A percentile compares a stretch with the other conserved stretches of the same genome.
phyloP scores from a whole-genome alignment of 1,140 invertebrate species.

The Caerostris darwini region DNA sequence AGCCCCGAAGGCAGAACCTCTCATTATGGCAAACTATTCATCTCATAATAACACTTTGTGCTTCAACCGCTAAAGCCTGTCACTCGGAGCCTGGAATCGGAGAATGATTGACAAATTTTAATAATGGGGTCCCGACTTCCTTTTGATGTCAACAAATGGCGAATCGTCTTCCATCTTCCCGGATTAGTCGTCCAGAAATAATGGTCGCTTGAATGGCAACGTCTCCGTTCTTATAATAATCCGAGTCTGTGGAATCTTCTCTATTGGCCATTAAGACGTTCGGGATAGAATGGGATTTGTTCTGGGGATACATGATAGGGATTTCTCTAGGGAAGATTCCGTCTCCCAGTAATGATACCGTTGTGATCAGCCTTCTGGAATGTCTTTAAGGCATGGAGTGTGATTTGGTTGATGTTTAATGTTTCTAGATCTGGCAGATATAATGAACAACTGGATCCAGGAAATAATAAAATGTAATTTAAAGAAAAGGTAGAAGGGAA shows the following conservation, averaged over 20 bases:
- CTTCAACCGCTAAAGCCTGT: neutral
- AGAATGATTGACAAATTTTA: neutral
- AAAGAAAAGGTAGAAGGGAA: too few species aligned
- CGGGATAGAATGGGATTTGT: neutral
- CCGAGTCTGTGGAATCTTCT: neutral
- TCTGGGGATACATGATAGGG: neutral
- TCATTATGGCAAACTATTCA: neutral
- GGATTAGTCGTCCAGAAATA: neutral
- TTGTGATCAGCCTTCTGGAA: neutral
- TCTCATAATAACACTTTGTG: neutral
- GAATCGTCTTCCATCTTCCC: neutral
- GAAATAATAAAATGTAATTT: too few species aligned
- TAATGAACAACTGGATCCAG: too few species aligned
- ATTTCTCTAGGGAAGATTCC: neutral
- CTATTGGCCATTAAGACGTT: neutral
- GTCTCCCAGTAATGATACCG: neutral
- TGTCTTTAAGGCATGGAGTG: neutral
- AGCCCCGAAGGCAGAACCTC: too few species aligned
- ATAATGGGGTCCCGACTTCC: neutral
- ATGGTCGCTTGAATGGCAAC: neutral
- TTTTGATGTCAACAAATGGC: neutral
- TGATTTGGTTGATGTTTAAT: neutral
- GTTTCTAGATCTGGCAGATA: neutral
- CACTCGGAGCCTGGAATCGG: neutral
- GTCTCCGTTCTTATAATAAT: neutral